Base-by-base conservation (phyloP, 64 coral and sea anemone species). In the Trachythela sp. region DNA sequence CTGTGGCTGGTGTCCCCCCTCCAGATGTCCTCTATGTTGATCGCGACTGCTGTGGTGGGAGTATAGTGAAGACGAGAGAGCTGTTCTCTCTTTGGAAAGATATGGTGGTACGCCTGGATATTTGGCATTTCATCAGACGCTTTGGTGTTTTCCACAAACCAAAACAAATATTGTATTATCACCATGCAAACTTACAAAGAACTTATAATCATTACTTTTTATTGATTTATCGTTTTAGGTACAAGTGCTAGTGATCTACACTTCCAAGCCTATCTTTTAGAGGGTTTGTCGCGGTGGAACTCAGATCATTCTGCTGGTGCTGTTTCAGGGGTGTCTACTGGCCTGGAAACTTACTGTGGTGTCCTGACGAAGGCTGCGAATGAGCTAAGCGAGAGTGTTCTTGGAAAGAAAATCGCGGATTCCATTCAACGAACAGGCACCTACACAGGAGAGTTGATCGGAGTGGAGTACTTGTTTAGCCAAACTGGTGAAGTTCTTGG, bases 371-470 rank as follows among this genome's bases (percentile, higher is more conserved):
- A 80, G 35, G 26, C 75, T 38, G 75, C 75, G 4, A 80, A 89
- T 17, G 10, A 86, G 8, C 34, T 89, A 31, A 93, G 88, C 40
- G 24, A 51, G 9, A 8, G 18, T 0, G 41, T 93, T 0, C 34
- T 86, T 14, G 83, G 60, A 13, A 85, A 70, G 7, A 54, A 72
- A 48, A 50, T 89, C 1, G 24, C 20, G 70, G 13, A 50, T 48
- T 11, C 48, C 24, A 50, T 48, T 11, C 48, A 39, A 40, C 45
- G 9, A 17, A 86, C 48, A 39, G 64, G 83, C 1, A 40, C 77
- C 8, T 93, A 80, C 88, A 90, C 88, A 32, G 89, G 89, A 33
- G 86, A 92, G 52, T 24, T 60, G 20, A 92, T 92, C 84, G 91
- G 36, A 36, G 86, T 92, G 36, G 91, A 88, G 49, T 92, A 92